Conservation (phyloP, 2,888 invertebrate species). For the Labia minor region DNA sequence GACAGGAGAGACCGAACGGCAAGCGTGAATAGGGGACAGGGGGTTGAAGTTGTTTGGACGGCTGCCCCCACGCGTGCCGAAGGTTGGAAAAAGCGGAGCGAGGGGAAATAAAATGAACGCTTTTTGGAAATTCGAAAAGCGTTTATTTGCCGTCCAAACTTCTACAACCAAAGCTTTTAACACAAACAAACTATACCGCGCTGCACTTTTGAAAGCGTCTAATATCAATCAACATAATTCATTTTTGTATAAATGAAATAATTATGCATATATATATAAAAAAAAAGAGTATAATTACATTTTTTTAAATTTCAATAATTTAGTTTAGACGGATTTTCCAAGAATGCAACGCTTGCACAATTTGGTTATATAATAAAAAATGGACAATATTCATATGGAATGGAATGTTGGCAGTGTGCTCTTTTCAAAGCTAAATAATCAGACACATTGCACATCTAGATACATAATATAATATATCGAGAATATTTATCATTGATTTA, state of each 20-base stretch:
- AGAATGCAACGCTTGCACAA: conserved; percentile 15
- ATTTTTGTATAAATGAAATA: too few relatives aligned
- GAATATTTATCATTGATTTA: background rate
- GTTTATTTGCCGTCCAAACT: conserved; percentile 13
- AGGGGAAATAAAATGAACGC: conserved; percentile 21
- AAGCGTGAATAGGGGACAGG: conserved; percentile 19
- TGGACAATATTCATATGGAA: conserved; percentile 15
- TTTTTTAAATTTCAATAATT: conserved; percentile 14
- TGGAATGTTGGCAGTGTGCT: background rate
- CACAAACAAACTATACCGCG: conserved; percentile 13
- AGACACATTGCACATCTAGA: conserved; percentile 2
- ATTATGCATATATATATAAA: too few relatives aligned
- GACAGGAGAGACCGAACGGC: conserved; percentile 25
- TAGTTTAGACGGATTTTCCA: conserved; percentile 16
- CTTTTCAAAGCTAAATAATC: background rate
- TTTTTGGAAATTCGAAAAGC: conserved; percentile 19
- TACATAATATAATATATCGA: background rate
- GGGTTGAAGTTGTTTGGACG: background rate
- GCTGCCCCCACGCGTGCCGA: conserved; percentile 1
- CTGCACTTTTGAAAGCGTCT: background rate
- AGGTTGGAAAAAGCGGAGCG: conserved; percentile 25
- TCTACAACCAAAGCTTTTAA: conserved; percentile 5
- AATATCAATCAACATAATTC: background rate
- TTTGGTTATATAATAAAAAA: conserved; percentile 14
- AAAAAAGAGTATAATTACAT: background rate